phyloP scores from a whole-genome alignment of 2,797 vertebrate genomes.

The Sphenopsis melanotis region DNA sequence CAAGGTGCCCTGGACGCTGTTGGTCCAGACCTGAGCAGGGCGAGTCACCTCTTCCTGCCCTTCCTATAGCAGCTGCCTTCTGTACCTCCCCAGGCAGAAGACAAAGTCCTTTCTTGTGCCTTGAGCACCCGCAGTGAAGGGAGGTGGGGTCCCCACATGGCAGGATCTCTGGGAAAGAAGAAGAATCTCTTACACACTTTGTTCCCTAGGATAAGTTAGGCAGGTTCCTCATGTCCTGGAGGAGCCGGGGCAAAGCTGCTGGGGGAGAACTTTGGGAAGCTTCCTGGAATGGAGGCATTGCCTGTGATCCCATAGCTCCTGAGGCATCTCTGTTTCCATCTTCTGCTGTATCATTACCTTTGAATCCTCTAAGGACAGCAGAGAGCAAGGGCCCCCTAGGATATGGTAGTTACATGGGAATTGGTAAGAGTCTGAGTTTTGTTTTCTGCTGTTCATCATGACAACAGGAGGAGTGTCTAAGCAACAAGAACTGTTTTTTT shows the following conservation, averaged over 20 bases:
- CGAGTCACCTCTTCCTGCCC: neutral
- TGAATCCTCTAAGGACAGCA: neutral
- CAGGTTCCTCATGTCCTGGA: neutral
- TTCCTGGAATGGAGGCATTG: neutral
- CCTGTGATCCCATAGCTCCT: accelerated
- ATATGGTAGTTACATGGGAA: neutral
- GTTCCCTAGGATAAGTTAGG: neutral
- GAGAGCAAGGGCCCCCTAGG: neutral
- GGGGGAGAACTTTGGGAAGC: neutral
- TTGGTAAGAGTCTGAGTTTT: neutral
- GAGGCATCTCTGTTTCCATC: neutral
- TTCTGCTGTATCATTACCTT: neutral
- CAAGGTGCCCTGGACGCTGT: accelerated
- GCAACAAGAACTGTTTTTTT: neutral
- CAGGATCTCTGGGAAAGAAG: neutral
- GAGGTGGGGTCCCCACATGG: neutral
- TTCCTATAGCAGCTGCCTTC: neutral
- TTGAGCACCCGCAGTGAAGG: neutral
- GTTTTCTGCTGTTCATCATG: neutral
- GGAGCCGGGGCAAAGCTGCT: neutral
- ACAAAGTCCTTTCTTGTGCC: neutral
- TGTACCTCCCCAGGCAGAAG: neutral
- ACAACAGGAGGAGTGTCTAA: neutral
- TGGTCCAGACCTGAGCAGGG: neutral
- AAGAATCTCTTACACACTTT: neutral